These are phyloP conservation scores for Tachina fera DNA, from an alignment of 2,888 invertebrate genomes.

Conservation along the genomic window DNA sequence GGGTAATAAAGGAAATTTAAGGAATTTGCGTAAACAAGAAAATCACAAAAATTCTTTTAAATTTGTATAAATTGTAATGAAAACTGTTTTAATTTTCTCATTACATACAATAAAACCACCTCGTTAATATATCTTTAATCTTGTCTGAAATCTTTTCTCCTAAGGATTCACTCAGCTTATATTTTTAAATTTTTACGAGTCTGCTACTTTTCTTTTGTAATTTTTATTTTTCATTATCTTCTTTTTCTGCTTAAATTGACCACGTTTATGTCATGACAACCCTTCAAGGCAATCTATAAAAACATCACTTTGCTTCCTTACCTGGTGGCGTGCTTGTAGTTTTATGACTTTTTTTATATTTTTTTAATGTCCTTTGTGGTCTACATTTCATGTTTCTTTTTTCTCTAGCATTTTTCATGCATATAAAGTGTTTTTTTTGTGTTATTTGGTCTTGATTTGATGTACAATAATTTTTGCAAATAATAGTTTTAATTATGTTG, in stretches of 20 bases:
- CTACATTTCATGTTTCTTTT: neutral
- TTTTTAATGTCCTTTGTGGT: conserved; percentile 4
- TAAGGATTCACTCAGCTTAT: neutral
- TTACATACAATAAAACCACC: neutral
- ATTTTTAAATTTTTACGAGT: conserved; percentile 33
- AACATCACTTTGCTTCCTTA: neutral
- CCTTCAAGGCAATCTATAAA: neutral
- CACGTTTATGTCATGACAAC: conserved; percentile 49
- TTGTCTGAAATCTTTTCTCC: neutral
- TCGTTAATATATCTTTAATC: neutral
- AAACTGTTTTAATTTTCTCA: neutral
- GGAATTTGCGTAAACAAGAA: neutral
- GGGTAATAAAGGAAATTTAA: neutral
- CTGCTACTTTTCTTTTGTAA: neutral
- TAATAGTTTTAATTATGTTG: conserved; percentile 51
- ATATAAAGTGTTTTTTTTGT: conserved; percentile 13
- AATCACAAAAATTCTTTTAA: neutral
- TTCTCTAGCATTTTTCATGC: conserved; percentile 27
- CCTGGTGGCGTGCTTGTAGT: neutral
- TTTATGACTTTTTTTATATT: conserved; percentile 24
- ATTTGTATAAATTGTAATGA: neutral
- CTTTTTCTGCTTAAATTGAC: conserved; percentile 37
- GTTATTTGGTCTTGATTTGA: conserved; percentile 15
- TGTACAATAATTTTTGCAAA: conserved; percentile 31
- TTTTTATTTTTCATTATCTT: conserved; percentile 1